These are phyloP conservation scores for Anguilla anguilla DNA, from an alignment of 2,797 vertebrate species.

Conservation along the genomic window DNA sequence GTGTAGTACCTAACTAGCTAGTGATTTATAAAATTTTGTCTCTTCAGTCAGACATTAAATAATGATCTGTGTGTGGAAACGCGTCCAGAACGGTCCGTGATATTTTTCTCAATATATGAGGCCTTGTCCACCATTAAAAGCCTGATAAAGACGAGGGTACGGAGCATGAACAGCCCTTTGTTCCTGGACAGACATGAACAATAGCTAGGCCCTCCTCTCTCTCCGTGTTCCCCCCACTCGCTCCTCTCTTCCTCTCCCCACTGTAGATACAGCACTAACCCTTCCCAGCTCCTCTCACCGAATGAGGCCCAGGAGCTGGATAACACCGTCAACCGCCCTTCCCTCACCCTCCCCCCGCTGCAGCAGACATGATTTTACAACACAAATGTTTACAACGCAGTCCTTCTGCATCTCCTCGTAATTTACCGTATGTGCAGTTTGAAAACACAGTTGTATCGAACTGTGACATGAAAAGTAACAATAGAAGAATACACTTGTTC, in stretches of 20 bases:
- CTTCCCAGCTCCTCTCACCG: constrained; percentile 57
- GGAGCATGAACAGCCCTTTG: constrained; percentile 79
- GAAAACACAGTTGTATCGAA: not conserved
- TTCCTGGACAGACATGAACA: constrained; percentile 80
- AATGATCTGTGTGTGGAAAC: not conserved
- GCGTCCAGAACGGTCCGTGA: constrained; percentile 48
- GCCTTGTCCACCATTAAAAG: constrained; percentile 70
- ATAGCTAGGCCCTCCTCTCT: constrained; percentile 79
- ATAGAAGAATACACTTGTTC: not conserved
- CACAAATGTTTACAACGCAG: not conserved
- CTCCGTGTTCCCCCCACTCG: constrained; percentile 56
- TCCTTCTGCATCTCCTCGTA: not conserved
- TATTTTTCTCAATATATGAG: constrained; percentile 72
- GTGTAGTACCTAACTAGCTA: not conserved
- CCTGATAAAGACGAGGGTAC: constrained; percentile 74
- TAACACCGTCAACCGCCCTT: constrained; percentile 65
- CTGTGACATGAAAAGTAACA: not conserved
- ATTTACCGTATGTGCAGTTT: not conserved
- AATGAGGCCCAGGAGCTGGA: constrained; percentile 47
- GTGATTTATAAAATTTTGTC: constrained; percentile 4
- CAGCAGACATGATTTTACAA: constrained; percentile 43
- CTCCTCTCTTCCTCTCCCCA: constrained; percentile 16
- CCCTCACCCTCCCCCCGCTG: constrained; percentile 49
- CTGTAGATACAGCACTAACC: constrained; percentile 26
- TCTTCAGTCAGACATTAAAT: not conserved